Conservation (phyloP, 2,797 vertebrate genomes). For the Eospalax fontanierii region DNA sequence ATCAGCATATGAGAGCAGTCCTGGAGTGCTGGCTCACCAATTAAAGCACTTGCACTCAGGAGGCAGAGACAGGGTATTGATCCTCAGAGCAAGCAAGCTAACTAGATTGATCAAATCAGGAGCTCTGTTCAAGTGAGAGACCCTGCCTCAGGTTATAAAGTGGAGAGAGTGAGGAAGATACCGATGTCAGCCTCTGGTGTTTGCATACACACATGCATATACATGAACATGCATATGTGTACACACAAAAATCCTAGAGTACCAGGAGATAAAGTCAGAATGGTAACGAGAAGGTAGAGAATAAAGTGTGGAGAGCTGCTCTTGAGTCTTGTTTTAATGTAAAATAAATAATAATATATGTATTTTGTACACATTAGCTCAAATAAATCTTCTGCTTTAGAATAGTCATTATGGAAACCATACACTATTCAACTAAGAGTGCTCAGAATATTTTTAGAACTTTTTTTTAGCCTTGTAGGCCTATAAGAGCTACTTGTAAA, state of each 20-base stretch:
- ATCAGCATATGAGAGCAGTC: not conserved
- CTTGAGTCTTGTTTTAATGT: conserved; percentile 54
- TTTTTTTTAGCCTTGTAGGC: conserved; percentile 42
- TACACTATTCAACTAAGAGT: conserved; percentile 48
- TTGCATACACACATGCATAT: too few relatives aligned
- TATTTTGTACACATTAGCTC: conserved; percentile 7
- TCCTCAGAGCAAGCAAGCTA: not conserved
- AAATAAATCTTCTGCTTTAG: conserved; percentile 40
- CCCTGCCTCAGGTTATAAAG: not conserved
- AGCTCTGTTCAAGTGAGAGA: not conserved
- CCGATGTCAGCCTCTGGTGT: not conserved
- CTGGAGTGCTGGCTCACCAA: not conserved
- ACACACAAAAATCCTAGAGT: not conserved
- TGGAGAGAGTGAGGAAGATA: not conserved
- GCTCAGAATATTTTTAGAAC: conserved; percentile 70
- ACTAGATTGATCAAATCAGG: not conserved
- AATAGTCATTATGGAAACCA: conserved; percentile 25
- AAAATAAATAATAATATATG: conserved; percentile 25
- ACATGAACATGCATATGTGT: too few relatives aligned
- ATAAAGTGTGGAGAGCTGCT: not conserved
- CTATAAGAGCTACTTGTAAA: conserved; percentile 55
- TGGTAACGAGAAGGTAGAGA: not conserved
- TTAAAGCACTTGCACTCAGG: too few relatives aligned
- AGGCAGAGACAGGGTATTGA: not conserved
- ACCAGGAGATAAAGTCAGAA: conserved; percentile 26